Evolutionary conservation across 2,797 vertebrate genomes (phyloP).

Genomic region (Microctenopoma lineatum): DNA sequence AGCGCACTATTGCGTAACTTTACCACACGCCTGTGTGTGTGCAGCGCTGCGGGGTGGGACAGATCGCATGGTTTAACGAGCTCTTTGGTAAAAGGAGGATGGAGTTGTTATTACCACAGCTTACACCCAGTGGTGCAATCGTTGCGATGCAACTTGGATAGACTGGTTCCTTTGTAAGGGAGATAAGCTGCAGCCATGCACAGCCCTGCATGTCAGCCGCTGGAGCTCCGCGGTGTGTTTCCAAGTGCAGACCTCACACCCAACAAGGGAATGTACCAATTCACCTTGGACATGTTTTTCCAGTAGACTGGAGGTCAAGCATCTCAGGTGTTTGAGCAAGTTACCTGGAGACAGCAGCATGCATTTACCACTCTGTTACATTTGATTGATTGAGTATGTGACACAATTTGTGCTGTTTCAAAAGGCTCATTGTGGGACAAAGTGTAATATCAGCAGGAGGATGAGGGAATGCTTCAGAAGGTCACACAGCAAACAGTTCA

Average conservation of each 20-base stretch:
- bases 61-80: conserved; percentile 17
- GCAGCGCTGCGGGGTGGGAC: conserved; percentile 57
- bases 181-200: conserved; percentile 28
- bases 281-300: conserved; percentile 32
- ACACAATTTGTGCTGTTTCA: not conserved
- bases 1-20: conserved; percentile 75
- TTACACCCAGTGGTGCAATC: not conserved
- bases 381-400: not conserved
- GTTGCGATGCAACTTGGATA: conserved; percentile 35
- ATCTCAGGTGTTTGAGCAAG: not conserved
- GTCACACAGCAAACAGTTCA: conserved; percentile 77
- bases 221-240: conserved; percentile 22
- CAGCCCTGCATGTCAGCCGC: conserved; percentile 37
- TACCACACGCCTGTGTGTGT: conserved; percentile 52
- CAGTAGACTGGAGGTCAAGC: conserved; percentile 41
- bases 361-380: not conserved
- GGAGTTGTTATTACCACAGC: not conserved
- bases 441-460: conserved; percentile 39
- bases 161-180: conserved; percentile 28
- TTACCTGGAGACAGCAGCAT: not conserved
- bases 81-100: not conserved
- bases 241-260: conserved; percentile 35
- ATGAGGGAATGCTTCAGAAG: conserved; percentile 57
- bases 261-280: conserved; percentile 30
- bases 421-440: conserved; percentile 7